These are phyloP conservation scores for Reticulitermes speratus DNA, from an alignment of 1,140 invertebrate species.

Conservation along the genomic window DNA sequence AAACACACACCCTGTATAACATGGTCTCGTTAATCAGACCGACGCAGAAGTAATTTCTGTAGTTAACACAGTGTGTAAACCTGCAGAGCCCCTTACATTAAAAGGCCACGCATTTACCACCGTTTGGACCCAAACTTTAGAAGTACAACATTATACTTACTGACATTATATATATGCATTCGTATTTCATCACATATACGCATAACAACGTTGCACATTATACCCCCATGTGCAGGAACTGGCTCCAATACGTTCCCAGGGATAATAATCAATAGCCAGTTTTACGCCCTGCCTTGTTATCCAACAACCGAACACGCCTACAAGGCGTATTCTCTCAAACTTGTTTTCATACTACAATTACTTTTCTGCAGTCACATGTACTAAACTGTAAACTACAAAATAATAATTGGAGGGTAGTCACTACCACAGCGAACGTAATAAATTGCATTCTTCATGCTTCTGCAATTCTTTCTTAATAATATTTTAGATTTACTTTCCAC, in stretches of 20 bases:
- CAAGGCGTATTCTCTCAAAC: not conserved
- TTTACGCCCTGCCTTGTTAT: not conserved
- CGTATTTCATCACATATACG: too few species aligned
- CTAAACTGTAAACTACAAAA: not conserved
- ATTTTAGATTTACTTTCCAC: not conserved
- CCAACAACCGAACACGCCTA: not conserved
- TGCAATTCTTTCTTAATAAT: not conserved
- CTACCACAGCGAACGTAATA: not conserved
- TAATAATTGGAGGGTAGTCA: not conserved
- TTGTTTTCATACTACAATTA: not conserved
- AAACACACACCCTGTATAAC: too few species aligned
- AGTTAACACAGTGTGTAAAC: too few species aligned
- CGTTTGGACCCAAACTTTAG: too few species aligned
- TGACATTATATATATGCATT: too few species aligned
- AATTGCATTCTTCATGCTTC: not conserved
- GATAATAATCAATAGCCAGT: constrained; percentile 19
- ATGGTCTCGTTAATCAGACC: too few species aligned
- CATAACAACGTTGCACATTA: not conserved
- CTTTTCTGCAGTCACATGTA: not conserved
- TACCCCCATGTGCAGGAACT: not conserved
- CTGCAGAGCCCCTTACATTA: too few species aligned
- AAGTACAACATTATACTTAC: too few species aligned
- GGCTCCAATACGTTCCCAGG: not conserved
- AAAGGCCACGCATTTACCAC: too few species aligned
- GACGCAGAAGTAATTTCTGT: too few species aligned